A percentile compares a stretch with the other conserved stretches of the same genome.
Conservation (phyloP, 2,113 vertebrate species). For the Rhagologus leucostigma region DNA sequence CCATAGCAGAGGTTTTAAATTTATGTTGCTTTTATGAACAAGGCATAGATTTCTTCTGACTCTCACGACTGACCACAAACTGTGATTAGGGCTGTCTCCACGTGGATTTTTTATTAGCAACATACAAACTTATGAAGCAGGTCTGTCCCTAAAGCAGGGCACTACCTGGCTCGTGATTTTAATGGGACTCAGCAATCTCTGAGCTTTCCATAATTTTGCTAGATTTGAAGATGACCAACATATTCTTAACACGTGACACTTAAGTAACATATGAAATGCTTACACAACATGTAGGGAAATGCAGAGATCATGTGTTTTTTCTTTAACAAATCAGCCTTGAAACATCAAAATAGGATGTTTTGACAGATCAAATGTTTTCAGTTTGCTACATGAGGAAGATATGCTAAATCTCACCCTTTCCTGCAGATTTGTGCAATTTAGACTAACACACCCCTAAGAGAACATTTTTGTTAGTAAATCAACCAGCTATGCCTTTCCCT, state of each 20-base stretch:
- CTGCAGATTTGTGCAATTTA: background rate
- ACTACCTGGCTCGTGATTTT: background rate
- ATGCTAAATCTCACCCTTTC: background rate
- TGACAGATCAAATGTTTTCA: background rate
- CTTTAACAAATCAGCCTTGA: background rate
- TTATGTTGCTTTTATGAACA: background rate
- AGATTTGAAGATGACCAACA: background rate
- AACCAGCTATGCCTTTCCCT: background rate
- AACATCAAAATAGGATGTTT: background rate
- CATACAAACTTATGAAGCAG: background rate
- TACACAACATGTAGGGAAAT: background rate
- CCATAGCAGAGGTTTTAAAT: background rate
- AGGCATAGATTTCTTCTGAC: background rate
- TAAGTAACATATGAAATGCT: background rate
- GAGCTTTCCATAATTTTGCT: background rate
- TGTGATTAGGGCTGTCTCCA: background rate
- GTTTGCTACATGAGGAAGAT: background rate
- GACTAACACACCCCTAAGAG: background rate
- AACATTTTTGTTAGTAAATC: background rate
- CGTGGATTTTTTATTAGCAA: background rate
- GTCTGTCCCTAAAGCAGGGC: background rate
- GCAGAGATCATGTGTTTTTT: background rate
- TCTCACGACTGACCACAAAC: background rate
- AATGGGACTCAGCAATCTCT: background rate
- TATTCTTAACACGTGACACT: background rate